Conservation (phyloP, 2,113 vertebrate genomes). For the Archilochus colubris region DNA sequence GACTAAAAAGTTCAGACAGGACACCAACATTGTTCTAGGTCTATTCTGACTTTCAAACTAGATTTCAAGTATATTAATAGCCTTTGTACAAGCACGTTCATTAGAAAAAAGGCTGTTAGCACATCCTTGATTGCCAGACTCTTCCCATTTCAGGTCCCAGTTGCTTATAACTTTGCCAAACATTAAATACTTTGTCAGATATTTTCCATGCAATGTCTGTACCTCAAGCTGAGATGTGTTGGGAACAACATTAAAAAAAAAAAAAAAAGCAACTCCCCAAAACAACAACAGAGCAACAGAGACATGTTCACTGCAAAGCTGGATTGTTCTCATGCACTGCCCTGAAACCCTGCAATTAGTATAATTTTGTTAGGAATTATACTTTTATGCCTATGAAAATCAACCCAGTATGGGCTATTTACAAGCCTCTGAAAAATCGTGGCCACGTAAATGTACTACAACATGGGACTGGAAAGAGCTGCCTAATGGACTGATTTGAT, state of each 20-base stretch:
- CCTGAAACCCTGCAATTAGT: background rate
- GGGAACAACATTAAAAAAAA: background rate
- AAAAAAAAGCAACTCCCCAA: background rate
- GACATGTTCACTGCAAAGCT: background rate
- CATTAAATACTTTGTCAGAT: constrained; percentile 9
- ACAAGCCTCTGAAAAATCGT: background rate
- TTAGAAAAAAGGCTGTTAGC: constrained; percentile 16
- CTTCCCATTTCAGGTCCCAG: background rate
- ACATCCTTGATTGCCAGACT: background rate
- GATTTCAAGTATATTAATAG: constrained; percentile 7
- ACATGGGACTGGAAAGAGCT: background rate
- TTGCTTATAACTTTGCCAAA: constrained; percentile 23
- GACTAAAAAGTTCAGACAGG: constrained; percentile 21
- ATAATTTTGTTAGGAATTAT: background rate
- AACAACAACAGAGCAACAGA: background rate
- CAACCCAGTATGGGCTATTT: background rate
- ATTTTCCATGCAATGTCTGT: constrained; percentile 21
- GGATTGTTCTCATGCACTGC: background rate
- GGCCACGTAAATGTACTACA: background rate
- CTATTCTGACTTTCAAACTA: background rate
- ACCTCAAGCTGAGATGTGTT: constrained; percentile 34
- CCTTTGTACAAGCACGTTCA: background rate
- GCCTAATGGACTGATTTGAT: background rate
- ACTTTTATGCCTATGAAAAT: background rate
- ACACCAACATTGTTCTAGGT: background rate